Base-by-base conservation (phyloP, 2,888 invertebrate genomes). In the Neoscelio sp. region DNA sequence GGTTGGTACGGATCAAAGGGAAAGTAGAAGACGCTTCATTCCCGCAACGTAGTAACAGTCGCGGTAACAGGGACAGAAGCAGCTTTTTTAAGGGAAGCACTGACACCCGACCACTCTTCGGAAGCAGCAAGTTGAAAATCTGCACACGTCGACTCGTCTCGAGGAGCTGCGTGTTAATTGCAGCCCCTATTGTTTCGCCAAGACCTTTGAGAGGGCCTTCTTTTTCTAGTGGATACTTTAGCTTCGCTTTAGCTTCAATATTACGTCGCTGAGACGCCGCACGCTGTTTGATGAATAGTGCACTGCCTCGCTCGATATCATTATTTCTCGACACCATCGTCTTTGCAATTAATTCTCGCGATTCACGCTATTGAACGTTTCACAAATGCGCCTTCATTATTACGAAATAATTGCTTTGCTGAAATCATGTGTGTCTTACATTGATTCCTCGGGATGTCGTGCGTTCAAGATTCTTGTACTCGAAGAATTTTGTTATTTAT, bases 141-240 rank as follows among this genome's bases (percentile, higher is more conserved):
- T 80, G 82, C 81, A 81, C 81, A 71, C 81, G 83, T 82, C 79
- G 80, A 78, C 83, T 70, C 56, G 83, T 83, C 83, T 83, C 82
- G 80, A 83, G 81, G 64, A 75, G 81, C 58, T 79, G 75, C 79
- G 78, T 80, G 80, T 82, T 83, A 82, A 83, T 83, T 83, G 81
- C 78, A 73, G 78, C 50, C 48, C 54, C 73, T 62, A 78, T 78
- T 78, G 78, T 78, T 73, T 62, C 67, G 38, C 68, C 67, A 64
- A 78, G 78, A 78, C 73, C 71, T 78, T 78, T 78, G 78, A 73
- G 78, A 71, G 73, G 62, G 73, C 60, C 71, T 78, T 48, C 71
- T 78, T 78, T 78, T 78, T 78, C 78, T 78, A 78, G 78, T 78
- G 78, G 78, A 78, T 78, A 78, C 78, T 78, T 78, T 78, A 78